Conservation (phyloP, 1,140 invertebrate species). For the Musca domestica region DNA sequence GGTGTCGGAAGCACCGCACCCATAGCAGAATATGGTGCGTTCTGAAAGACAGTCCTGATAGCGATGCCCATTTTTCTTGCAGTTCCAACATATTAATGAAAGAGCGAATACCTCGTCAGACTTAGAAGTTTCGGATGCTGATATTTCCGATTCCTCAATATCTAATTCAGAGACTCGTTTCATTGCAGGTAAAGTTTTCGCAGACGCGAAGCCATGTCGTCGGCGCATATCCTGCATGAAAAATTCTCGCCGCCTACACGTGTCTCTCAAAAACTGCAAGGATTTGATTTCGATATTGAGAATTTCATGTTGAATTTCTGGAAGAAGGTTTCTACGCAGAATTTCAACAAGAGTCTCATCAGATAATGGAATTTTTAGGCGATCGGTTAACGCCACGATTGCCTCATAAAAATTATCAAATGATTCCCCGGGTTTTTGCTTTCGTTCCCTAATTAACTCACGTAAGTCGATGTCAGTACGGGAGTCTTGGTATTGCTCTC, state of each 20-base stretch:
- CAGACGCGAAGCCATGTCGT: too few species aligned
- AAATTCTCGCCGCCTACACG: too few species aligned
- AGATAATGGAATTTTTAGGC: neutral
- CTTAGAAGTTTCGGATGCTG: neutral
- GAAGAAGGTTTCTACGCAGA: neutral
- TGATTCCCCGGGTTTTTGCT: neutral
- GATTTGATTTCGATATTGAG: neutral
- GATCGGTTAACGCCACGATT: neutral
- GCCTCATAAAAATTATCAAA: neutral
- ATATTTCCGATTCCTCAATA: neutral
- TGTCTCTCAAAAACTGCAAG: neutral
- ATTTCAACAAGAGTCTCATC: neutral
- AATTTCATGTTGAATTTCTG: neutral
- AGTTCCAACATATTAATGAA: neutral
- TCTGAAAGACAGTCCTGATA: too few species aligned
- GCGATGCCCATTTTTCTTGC: neutral
- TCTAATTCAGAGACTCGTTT: neutral
- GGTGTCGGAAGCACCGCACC: neutral
- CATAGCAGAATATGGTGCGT: neutral
- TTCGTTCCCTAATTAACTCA: neutral
- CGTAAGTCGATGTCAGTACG: too few species aligned
- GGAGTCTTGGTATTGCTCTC: neutral
- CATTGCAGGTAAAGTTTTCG: neutral
- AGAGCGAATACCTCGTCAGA: neutral
- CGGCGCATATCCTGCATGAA: too few species aligned